Conservation (phyloP, 2,113 vertebrate genomes). For the Cranoglanis bouderius region DNA sequence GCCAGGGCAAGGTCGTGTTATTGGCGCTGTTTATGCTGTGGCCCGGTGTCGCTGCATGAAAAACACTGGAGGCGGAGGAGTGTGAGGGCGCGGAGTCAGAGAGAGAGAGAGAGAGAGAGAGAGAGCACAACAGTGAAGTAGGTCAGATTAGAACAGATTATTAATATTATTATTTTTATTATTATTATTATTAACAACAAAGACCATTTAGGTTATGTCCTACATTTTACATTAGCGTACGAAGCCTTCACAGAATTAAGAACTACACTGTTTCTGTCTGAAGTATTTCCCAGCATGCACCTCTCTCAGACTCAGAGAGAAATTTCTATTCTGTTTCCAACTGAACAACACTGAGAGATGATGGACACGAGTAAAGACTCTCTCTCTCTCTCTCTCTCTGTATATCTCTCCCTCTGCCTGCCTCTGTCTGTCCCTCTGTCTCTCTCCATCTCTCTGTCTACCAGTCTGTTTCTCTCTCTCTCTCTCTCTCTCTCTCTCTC, state of each 20-base stretch:
- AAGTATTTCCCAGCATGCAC: conserved; percentile 29
- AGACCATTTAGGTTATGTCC: not conserved
- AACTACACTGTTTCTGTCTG: not conserved
- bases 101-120: not conserved
- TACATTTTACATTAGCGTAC: not conserved
- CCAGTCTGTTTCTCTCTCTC: not conserved
- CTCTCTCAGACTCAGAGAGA: conserved; percentile 24
- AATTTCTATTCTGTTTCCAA: conserved; percentile 47
- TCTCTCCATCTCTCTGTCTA: conserved; percentile 22
- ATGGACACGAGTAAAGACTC: conserved; percentile 33
- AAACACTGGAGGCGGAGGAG: conserved; percentile 48
- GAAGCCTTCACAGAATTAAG: not conserved
- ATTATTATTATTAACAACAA: not conserved
- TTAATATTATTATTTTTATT: not conserved
- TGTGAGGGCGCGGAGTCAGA: not conserved
- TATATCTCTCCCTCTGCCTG: not conserved
- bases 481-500: conserved; percentile 8
- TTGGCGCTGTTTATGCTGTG: conserved; percentile 63
- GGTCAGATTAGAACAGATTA: not conserved
- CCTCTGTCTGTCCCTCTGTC: not conserved
- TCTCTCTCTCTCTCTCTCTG: not conserved
- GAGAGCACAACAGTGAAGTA: not conserved
- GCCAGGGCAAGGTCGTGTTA: conserved; percentile 74
- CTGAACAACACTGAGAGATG: conserved; percentile 50
- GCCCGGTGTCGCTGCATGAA: conserved; percentile 65